These are phyloP conservation scores for Helleia helle DNA, from an alignment of 2,888 invertebrate genomes.

Conservation along the genomic window DNA sequence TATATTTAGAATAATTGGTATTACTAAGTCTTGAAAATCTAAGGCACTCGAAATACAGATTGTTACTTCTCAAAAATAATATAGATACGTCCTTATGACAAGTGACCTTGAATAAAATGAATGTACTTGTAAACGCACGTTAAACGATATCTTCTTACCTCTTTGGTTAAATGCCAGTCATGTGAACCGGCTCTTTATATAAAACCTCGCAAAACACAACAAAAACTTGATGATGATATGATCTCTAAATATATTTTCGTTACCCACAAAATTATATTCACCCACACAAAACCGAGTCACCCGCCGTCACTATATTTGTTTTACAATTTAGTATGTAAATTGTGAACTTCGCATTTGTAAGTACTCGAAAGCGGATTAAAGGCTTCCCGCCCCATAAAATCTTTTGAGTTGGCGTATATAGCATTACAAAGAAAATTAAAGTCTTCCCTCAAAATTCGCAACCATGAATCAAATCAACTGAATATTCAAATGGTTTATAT, in stretches of 20 bases:
- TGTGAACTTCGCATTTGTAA: slow-evolving; percentile 44
- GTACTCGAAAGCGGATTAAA: slow-evolving; percentile 32
- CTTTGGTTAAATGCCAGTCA: no score
- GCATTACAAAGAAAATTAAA: slow-evolving; percentile 7
- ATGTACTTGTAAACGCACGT: no score
- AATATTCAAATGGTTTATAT: slow-evolving; percentile 8
- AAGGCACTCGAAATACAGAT: no score
- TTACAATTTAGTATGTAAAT: slow-evolving; percentile 59
- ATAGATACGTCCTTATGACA: no score
- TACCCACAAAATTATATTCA: neutral
- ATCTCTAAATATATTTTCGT: no score
- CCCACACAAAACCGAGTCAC: neutral
- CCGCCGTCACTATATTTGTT: slow-evolving; percentile 32
- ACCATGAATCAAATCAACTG: slow-evolving; percentile 9
- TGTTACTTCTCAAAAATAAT: no score
- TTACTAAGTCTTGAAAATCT: no score
- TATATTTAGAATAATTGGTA: no score
- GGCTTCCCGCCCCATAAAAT: slow-evolving; percentile 16
- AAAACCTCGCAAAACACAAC: neutral
- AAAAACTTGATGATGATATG: no score
- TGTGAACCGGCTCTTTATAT: no score
- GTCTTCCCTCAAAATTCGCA: neutral
- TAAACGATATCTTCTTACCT: no score
- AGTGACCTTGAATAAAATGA: no score
- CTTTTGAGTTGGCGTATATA: slow-evolving; percentile 12